Base-by-base conservation (phyloP, 1,140 invertebrate genomes). In the Epicauta chinensis region DNA sequence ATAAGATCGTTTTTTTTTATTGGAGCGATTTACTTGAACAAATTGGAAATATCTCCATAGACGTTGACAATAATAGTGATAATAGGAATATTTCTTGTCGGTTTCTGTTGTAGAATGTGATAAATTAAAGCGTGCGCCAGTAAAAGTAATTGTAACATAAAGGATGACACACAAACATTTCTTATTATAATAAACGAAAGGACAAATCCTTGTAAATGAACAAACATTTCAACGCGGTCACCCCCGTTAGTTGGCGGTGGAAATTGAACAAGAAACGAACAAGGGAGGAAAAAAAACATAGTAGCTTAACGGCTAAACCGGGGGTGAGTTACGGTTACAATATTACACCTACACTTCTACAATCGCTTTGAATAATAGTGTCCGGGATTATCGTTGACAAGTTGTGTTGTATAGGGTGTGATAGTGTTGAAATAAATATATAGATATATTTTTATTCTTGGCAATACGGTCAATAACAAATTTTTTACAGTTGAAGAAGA, bases 171-270 rank as follows among this genome's bases (percentile, higher is more conserved):
- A 43, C 50, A 42, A 36, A 44, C 40, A 44, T 51, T 43, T 51
- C 50, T 51, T 51, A 51, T 44, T 43, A 13, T 44, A 30, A 4
- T 5, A 43, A 43, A 23, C 50, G 41, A 43, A 51, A 51, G 36
- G 34, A 53, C 51, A 53, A 53, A 53, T 53, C 51, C 51, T 32
- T 36, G 37, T 53, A 53, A 23, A 53, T 53, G 51, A 53, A 53
- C 51, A 53, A 53, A 53, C 51, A 53, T 53, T 53, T 46, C 51
- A 51, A 43, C 49, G 40, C 45, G 36, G 48, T 52, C 45, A 31
- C 23, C 35, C 32, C 32, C 10, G 3, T 34, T n/a, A 5, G 10
- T 4, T 5, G 29, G 29, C 10, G 10, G 29, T 5, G 29, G 29
- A 30, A 30, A 10, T 4, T 34, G 12, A 10, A 34, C 10, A 6